Base-by-base conservation (phyloP, 2,797 vertebrate genomes). In the Cossypha niveicapilla region DNA sequence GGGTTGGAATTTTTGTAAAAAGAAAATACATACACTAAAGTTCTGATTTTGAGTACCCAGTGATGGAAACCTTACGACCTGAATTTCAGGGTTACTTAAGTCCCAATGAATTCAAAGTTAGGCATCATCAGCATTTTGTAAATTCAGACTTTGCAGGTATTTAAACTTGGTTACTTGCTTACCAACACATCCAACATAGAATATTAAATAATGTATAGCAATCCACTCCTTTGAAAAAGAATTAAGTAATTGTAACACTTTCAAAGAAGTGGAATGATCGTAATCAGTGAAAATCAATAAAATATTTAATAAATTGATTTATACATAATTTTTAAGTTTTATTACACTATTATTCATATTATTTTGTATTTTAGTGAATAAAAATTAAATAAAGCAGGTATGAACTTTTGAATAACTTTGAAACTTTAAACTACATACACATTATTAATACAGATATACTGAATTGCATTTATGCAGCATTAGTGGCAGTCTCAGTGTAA, bases 21-120 rank as follows among this genome's bases (percentile, higher is more conserved):
- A 72, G 0, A 57, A 30, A 62, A 74, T 0, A 68, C 39, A 74
- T 28, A 16, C 1, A 3, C 1, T 44, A 4, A 71, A 42, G 13
- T 63, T 80, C 18, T 34, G 18, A 30, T 54, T 75, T 86, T 61
- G 23, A 22, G 1, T 58, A 56, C 3, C 3, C 7, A 7, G 9
- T 50, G 37, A 42, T 32, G 25, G 18, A 74, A 86, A 67, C 0
- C 1, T 19, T 54, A 57, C 0, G 2, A 25, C 8, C 51, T 83
- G 48, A 83, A 47, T 10, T 68, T 71, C 18, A 68, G 25, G 6
- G 15, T 51, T 71, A 44, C 19, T 58, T 11, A 86, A 53, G 7
- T 77, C n/a, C 1, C 15, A 63, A 6, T 30, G 10, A 57, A 28
- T 57, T 93, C 17, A 39, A 62, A 62, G 13, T 35, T 15, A 22